phyloP scores from a whole-genome alignment of 2,113 vertebrate genomes.

The Felis chaus region DNA sequence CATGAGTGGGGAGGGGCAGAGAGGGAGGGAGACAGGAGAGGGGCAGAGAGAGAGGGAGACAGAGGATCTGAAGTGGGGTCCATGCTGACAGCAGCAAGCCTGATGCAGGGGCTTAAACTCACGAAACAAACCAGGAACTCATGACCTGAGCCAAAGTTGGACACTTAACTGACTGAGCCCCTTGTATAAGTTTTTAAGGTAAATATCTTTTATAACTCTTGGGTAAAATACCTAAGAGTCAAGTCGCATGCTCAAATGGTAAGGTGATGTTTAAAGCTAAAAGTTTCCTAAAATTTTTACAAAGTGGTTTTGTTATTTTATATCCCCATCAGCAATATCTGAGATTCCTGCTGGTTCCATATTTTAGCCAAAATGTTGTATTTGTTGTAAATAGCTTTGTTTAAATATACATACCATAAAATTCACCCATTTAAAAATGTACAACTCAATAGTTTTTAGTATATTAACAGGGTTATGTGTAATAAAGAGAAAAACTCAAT shows the following conservation, averaged over 20 bases:
- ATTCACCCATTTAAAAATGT: background rate
- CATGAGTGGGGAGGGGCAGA: no score
- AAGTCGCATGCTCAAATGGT: background rate
- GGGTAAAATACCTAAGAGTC: background rate
- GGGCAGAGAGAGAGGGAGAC: no score
- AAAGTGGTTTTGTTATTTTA: background rate
- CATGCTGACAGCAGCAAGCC: no score
- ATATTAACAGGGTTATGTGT: background rate
- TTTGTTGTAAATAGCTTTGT: background rate
- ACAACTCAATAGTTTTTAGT: background rate
- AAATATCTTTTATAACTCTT: background rate
- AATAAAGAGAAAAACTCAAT: background rate
- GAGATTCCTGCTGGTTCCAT: background rate
- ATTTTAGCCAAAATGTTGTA: background rate
- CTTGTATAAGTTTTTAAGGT: background rate
- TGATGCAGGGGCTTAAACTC: no score
- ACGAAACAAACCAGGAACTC: no score
- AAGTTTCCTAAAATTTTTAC: background rate
- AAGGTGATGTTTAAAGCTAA: background rate
- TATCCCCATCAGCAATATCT: background rate
- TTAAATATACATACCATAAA: background rate
- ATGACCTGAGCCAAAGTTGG: no score
- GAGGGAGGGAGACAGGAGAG: no score
- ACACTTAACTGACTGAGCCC: no score
- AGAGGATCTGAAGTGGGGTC: no score